These are phyloP conservation scores for Leptinotarsa tumamoca DNA, from an alignment of 2,888 invertebrate genomes.

Conservation along the genomic window DNA sequence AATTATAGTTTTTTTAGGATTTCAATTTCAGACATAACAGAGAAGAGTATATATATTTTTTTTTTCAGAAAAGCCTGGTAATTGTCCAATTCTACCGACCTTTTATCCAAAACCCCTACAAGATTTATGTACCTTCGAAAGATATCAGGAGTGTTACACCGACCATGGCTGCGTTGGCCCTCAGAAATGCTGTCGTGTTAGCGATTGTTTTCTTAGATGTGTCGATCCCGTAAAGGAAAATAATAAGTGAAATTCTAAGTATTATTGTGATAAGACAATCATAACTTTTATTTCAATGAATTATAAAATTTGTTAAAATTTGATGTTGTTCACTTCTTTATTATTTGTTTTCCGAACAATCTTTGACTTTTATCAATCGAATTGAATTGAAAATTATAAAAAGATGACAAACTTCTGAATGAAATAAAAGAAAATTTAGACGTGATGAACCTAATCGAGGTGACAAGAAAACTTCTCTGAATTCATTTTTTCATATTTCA, in stretches of 20 bases:
- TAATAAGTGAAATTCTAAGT: neutral
- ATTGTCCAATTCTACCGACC: neutral
- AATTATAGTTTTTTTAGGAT: neutral
- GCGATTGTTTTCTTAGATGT: slow-evolving; percentile 21
- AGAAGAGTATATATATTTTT: neutral
- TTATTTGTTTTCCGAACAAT: too few relatives aligned
- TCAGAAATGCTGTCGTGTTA: slow-evolving; percentile 13
- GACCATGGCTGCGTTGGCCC: neutral
- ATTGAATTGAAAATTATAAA: too few relatives aligned
- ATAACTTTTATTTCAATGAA: too few relatives aligned
- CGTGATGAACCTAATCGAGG: too few relatives aligned
- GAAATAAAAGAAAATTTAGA: too few relatives aligned
- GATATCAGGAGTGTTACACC: slow-evolving; percentile 24
- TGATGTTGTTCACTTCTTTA: too few relatives aligned
- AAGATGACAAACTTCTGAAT: too few relatives aligned
- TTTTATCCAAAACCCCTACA: slow-evolving; percentile 10
- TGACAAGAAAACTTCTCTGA: too few relatives aligned
- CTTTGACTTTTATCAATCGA: too few relatives aligned
- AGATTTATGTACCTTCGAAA: slow-evolving; percentile 9
- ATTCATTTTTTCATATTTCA: too few relatives aligned
- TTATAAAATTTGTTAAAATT: too few relatives aligned
- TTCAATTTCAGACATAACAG: neutral
- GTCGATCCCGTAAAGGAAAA: neutral
- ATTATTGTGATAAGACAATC: neutral
- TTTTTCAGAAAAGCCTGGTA: slow-evolving; percentile 21